phyloP scores from a whole-genome alignment of 2,113 vertebrate species.

The Mastomys coucha region DNA sequence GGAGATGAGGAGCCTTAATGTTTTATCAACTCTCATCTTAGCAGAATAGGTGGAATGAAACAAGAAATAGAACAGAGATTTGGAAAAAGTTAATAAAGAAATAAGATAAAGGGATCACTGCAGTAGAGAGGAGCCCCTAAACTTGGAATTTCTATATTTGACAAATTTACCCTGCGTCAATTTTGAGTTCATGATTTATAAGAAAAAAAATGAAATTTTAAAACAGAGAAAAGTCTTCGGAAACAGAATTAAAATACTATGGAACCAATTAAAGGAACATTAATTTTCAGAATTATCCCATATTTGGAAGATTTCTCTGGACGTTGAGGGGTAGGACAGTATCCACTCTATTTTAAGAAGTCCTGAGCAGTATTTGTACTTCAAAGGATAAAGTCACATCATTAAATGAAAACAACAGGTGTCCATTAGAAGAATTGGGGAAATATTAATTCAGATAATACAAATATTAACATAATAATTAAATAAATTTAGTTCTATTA shows the following conservation, averaged over 20 bases:
- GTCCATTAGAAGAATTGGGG: not conserved
- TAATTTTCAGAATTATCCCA: not conserved
- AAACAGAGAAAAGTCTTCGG: not conserved
- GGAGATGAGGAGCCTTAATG: conserved; percentile 71
- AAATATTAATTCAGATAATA: not conserved
- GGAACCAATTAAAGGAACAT: not conserved
- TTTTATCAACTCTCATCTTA: conserved; percentile 76
- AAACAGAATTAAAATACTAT: conserved; percentile 9
- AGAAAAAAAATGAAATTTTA: not conserved
- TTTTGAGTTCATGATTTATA: conserved; percentile 28
- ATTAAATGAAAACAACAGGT: not conserved
- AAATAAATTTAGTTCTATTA: not conserved
- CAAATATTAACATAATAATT: not conserved
- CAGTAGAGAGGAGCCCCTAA: not conserved
- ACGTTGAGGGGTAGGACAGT: not conserved
- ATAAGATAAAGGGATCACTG: conserved; percentile 65
- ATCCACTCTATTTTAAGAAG: not conserved
- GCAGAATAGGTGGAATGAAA: conserved; percentile 70
- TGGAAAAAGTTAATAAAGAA: conserved; percentile 62
- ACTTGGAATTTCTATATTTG: conserved; percentile 38
- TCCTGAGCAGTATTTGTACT: not conserved
- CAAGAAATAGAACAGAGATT: conserved; percentile 71
- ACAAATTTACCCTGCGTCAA: not conserved
- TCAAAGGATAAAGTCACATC: not conserved
- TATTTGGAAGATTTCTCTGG: not conserved